Evolutionary conservation across 2,797 vertebrate species (phyloP), one percentile per base, ranked within the genome.

Genomic region (Onychomys leucogaster): DNA sequence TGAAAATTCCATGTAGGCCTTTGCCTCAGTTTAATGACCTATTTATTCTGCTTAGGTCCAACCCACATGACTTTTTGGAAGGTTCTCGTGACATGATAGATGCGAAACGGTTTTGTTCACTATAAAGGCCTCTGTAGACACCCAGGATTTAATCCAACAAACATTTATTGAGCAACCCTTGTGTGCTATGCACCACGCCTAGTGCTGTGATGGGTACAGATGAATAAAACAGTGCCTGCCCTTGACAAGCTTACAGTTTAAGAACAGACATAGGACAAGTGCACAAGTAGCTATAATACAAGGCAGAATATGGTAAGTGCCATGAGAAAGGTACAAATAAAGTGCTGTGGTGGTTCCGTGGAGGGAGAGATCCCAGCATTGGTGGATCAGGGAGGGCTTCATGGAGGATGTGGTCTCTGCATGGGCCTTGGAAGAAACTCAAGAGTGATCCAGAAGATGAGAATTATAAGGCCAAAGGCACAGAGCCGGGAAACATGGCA

Each of bases 141-240:
- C 55, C 41, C 1, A 55, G 83, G 75, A 92, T 95, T 93, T 86
- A 91, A 97, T 81, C 83, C 97, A 97, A 96, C 95, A 91, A 92
- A 97, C 96, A 94, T 98, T 97, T 97, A 98, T 97, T 98, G 93
- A 98, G 94, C 90, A 96, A 95, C 37, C 90, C 85, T 92, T 96
- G 90, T 97, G 96, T 95, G 94, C 94, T 96, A 32, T 2, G 96
- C 81, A 94, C 88, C 93, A 81, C n/a, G 10, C 88, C 41, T 17
- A 87, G 80, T 37, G 92, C 83, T 27, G 71, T 63, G 89, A 95
- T 77, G 96, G 92, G 83, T 85, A 95, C 21, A n/a, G 65, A 91
- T 88, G 95, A 85, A 57, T 16, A 75, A 96, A 94, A 95, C 78
- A 52, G 90, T 32, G 90, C 95, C 92, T 94, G 97, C 96, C 95